phyloP scores from a whole-genome alignment of 2,113 vertebrate species.

The Megalops atlanticus region DNA sequence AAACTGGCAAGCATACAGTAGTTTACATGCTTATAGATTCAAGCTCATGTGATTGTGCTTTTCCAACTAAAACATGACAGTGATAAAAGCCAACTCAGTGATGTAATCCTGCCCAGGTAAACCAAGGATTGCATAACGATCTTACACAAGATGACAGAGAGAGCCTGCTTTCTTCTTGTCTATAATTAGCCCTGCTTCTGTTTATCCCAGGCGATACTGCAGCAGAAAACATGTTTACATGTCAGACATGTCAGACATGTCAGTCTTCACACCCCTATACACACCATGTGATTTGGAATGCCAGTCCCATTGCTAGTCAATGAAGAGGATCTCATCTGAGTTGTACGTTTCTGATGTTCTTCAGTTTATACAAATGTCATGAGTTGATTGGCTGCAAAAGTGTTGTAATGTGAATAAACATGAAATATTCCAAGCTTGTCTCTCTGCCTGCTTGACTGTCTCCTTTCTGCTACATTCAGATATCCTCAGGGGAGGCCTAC shows the following conservation, averaged over 20 bases:
- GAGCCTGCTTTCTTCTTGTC: not conserved
- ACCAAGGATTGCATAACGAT: not conserved
- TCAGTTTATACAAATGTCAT: no score
- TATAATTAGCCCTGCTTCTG: not conserved
- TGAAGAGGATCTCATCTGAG: no score
- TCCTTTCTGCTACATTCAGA: slow-evolving; percentile 60
- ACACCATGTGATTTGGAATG: not conserved
- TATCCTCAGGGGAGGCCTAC: slow-evolving; percentile 84
- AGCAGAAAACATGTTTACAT: not conserved
- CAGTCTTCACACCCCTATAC: not conserved
- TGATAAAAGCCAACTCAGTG: not conserved
- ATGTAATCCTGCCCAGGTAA: not conserved
- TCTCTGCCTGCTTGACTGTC: not conserved
- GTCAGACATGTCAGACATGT: not conserved
- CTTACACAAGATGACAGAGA: not conserved
- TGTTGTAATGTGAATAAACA: no score
- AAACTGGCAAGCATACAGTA: not conserved
- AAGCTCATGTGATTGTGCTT: not conserved
- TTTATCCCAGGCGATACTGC: not conserved
- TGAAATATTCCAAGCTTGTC: not conserved
- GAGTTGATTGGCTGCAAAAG: no score
- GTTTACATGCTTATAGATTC: not conserved
- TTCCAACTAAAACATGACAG: not conserved
- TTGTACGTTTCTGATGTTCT: not conserved
- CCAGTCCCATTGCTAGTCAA: no score